Percentiles rank a stretch among this genome's conserved stretches.
These are phyloP conservation scores for Galerucella pusilla DNA, from an alignment of 2,888 invertebrate genomes.

Conservation along the genomic window DNA sequence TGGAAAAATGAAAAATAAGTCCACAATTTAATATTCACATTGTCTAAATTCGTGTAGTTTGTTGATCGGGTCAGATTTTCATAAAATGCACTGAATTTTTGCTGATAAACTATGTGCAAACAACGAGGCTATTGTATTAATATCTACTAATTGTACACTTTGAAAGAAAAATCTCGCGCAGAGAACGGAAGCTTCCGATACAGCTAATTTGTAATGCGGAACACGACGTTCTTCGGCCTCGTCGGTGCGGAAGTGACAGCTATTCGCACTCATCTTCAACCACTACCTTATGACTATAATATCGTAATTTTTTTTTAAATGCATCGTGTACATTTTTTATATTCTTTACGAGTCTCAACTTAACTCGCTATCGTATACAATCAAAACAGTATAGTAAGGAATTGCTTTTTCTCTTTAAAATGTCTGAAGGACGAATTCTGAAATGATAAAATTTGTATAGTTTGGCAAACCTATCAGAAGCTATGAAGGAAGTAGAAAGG, in stretches of 20 bases:
- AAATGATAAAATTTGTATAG: too few relatives aligned
- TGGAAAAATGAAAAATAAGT: too few relatives aligned
- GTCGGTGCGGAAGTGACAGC: conserved; percentile 60
- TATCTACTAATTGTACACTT: background rate
- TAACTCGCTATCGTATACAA: conserved; percentile 39
- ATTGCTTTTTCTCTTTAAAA: conserved; percentile 4
- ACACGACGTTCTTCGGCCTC: conserved; percentile 53
- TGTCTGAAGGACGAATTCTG: background rate
- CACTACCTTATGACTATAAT: conserved; percentile 39
- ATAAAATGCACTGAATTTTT: too few relatives aligned
- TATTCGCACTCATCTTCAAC: conserved; percentile 50
- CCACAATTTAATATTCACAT: too few relatives aligned
- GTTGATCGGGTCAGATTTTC: too few relatives aligned
- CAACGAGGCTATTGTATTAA: background rate
- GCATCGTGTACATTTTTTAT: conserved; percentile 30
- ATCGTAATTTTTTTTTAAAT: conserved; percentile 32
- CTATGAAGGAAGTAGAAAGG: too few relatives aligned
- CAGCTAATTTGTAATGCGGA: conserved; percentile 40
- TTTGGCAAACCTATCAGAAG: too few relatives aligned
- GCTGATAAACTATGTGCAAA: too few relatives aligned
- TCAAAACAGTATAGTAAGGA: conserved; percentile 43
- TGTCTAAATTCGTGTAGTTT: too few relatives aligned
- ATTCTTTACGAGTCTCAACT: conserved; percentile 34
- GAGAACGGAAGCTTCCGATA: conserved; percentile 45
- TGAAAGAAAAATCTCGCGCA: conserved; percentile 4